These are phyloP conservation scores for Cheilinus undulatus DNA, from an alignment of 2,113 vertebrate species.

Conservation along the genomic window DNA sequence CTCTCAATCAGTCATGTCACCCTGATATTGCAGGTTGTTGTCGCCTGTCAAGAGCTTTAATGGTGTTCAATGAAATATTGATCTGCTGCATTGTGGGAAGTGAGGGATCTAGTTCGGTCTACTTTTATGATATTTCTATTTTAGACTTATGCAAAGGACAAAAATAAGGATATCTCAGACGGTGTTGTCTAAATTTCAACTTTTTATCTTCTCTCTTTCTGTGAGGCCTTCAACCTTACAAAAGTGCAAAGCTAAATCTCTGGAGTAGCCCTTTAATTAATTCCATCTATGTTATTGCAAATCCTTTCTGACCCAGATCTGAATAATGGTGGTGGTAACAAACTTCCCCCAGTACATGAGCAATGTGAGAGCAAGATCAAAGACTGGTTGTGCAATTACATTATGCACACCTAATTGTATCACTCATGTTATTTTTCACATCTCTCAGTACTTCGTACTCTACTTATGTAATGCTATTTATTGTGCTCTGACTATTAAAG, in stretches of 20 bases:
- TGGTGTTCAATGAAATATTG: neutral
- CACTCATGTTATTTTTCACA: slow-evolving; percentile 20
- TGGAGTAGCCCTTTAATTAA: neutral
- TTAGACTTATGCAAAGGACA: no score
- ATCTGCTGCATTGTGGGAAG: neutral
- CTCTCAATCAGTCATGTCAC: no score
- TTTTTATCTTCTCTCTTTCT: neutral
- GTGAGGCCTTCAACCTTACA: neutral
- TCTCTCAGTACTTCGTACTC: slow-evolving; percentile 14
- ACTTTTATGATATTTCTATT: no score
- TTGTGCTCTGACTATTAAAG: slow-evolving; percentile 6
- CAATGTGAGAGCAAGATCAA: slow-evolving; percentile 29
- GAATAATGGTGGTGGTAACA: neutral
- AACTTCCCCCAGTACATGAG: slow-evolving; percentile 4
- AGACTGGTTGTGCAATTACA: slow-evolving; percentile 32
- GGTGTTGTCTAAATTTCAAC: neutral
- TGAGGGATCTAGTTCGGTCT: neutral
- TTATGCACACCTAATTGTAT: slow-evolving; percentile 34
- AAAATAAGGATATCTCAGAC: neutral
- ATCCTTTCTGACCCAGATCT: slow-evolving; percentile 15
- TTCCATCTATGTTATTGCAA: neutral
- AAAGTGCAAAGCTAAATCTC: neutral
- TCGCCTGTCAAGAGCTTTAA: neutral
- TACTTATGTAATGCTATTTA: slow-evolving; percentile 25
- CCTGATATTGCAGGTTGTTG: no score